Evolutionary conservation across 2,113 vertebrate species (phyloP), one percentile per base, ranked within the genome.

Genomic region (Lipophrys pholis): DNA sequence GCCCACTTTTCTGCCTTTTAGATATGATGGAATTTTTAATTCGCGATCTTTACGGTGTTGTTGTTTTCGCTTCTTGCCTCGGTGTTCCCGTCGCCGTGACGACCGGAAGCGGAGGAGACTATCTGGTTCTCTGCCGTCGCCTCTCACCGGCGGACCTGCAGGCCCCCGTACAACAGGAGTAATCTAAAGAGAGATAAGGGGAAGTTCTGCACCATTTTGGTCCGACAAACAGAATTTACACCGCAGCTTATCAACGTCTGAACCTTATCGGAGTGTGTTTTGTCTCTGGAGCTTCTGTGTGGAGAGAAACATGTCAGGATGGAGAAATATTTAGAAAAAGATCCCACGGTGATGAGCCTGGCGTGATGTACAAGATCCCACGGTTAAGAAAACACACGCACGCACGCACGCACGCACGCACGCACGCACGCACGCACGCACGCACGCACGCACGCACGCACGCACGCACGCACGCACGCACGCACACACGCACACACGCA

Each of bases 221-320:
- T 64, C 42, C 3, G 10, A 42, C 16, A 60, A 80, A 69, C 60
- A 48, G 21, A 53, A 62, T 72, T 54, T 12, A 62, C 21, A 14
- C 61, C 14, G 40, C 10, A 15, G 10, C 46, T 66, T 57, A 68
- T 68, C 57, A 42, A 59, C 40, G 10, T 45, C 68, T 65, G 57
- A 63, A 6, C 48, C 66, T 73, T 58, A 85, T 76, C 76, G 40
- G 70, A 40, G 11, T 42, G 15, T 53, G 65, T 41, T 82, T 84
- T 71, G 60, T 84, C 78, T 82, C 54, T 35, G 16, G 58, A 46
- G 61, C 39, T 74, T 36, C 39, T 35, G 42, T 15, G 52, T 12
- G 65, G 69, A 16, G 50, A 77, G 56, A 30, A 30, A 30, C 21
- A 30, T 30, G 21, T 30, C 50, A 69, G 48, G 50, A 46, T 36